A percentile compares a stretch with the other conserved stretches of the same genome.
These are phyloP conservation scores for Epicampocera succincta DNA, from an alignment of 2,888 invertebrate genomes.

Conservation along the genomic window DNA sequence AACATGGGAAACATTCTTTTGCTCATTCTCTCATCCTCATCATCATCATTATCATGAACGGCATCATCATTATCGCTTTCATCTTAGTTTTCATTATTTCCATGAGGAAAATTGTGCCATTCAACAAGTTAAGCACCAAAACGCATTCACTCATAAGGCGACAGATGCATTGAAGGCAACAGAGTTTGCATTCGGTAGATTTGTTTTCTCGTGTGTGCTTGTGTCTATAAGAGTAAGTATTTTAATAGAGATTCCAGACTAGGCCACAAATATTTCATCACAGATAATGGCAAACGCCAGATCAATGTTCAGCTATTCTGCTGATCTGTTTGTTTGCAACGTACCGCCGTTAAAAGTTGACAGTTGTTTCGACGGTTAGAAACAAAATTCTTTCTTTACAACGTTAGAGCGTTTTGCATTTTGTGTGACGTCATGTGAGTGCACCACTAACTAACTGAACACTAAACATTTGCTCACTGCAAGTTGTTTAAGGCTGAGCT, in stretches of 20 bases:
- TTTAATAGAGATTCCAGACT: constrained; percentile 6
- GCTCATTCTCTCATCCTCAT: constrained; percentile 29
- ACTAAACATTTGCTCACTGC: no score
- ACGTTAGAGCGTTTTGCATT: no score
- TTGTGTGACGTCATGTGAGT: no score
- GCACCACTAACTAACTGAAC: no score
- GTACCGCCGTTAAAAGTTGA: no score
- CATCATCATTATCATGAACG: constrained; percentile 20
- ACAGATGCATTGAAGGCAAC: constrained; percentile 60
- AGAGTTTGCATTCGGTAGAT: constrained; percentile 29
- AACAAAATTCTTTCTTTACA: no score
- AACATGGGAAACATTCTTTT: neutral
- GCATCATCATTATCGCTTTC: constrained; percentile 6
- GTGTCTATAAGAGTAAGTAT: constrained; percentile 2
- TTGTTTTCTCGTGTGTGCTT: neutral
- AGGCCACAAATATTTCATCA: no score
- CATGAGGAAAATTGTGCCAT: constrained; percentile 56
- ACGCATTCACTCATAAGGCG: constrained; percentile 53
- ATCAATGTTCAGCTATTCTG: no score
- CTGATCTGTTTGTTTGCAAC: no score
- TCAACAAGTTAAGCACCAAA: constrained; percentile 72
- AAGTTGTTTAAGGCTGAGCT: constrained; percentile 18
- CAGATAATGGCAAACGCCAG: no score
- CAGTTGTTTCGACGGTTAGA: no score
- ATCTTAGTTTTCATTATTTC: constrained; percentile 31